Evolutionary conservation across 2,113 vertebrate genomes (phyloP), one percentile per base, ranked within the genome.

Genomic region (Thamnaconus septentrionalis): DNA sequence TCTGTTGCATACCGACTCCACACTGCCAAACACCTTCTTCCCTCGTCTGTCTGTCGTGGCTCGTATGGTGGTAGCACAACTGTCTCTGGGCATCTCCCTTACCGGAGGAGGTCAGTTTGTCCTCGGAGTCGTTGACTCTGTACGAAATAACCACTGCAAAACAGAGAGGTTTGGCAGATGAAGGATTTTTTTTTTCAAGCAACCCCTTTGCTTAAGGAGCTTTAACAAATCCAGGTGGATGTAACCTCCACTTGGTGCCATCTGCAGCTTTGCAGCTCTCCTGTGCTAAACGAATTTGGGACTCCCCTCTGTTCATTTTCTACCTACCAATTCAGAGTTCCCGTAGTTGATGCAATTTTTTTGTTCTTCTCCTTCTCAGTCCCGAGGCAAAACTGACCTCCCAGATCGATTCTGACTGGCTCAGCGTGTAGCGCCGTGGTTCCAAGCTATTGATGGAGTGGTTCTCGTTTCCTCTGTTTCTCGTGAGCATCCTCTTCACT

Each of bases 391-490:
- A 81, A 73, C 72, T 81, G 82, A 79, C 75, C 75, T 75, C 69
- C 73, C 52, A 4, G 64, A 66, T 80, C 81, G 88, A 76, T 79
- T 85, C 65, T 85, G 81, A 84, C 80, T 89, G 85, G 81, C 88
- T 90, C 78, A 60, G 87, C 91, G 89, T 90, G 81, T 87, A 76
- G 87, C 89, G 80, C 72, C 63, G 89, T 88, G 87, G 80, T 89
- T 85, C 18, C 73, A 78, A 89, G 69, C 78, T 88, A 75, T 91
- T 85, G 79, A 90, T 91, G 81, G 81, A 87, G 88, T 90, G 84
- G 80, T 87, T 89, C 81, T 86, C 90, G 88, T 92, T 80, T 88
- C 55, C 89, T 83, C 77, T 59, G 70, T 85, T 79, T 80, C 84
- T 74, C 82, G 82, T 89, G 78, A 83, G 75, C 86, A 72, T 68